phyloP scores from a whole-genome alignment of 2,888 invertebrate species.

The Diadegma fenestrale region DNA sequence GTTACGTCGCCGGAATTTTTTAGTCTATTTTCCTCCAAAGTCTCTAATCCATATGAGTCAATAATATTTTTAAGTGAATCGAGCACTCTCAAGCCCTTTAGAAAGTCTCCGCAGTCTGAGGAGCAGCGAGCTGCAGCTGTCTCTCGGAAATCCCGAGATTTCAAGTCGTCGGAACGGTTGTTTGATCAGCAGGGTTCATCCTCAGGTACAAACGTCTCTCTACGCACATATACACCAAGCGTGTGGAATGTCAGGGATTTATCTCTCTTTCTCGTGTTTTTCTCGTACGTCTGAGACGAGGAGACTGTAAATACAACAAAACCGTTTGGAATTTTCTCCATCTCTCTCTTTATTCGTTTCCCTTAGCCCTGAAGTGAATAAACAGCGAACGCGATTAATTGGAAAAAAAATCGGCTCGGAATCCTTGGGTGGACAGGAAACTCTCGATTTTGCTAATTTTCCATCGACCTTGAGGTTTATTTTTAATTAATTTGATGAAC shows the following conservation, averaged over 20 bases:
- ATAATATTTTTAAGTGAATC: conserved; percentile 14
- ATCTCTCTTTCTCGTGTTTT: conserved; percentile 14
- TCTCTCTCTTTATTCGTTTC: not conserved
- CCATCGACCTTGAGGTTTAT: not conserved
- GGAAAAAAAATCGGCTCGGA: not conserved
- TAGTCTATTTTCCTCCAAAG: not conserved
- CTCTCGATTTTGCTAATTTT: not conserved
- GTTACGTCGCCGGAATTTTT: not conserved
- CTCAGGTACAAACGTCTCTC: conserved; percentile 34
- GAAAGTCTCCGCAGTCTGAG: not conserved
- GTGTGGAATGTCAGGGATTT: conserved; percentile 54
- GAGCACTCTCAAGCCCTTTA: conserved; percentile 13
- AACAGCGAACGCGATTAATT: not conserved
- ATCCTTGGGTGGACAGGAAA: not conserved
- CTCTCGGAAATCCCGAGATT: conserved; percentile 48
- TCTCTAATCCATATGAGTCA: conserved; percentile 7
- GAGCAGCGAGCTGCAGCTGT: not conserved
- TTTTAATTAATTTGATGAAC: not conserved
- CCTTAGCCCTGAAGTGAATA: not conserved
- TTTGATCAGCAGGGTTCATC: conserved; percentile 56
- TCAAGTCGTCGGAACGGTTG: conserved; percentile 42
- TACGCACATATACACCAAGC: conserved; percentile 11
- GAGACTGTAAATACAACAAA: conserved; percentile 18
- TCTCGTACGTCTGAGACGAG: conserved; percentile 5
- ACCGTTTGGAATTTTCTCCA: not conserved